phyloP scores from a whole-genome alignment of 2,113 vertebrate species.

The Boleophthalmus pectinirostris region DNA sequence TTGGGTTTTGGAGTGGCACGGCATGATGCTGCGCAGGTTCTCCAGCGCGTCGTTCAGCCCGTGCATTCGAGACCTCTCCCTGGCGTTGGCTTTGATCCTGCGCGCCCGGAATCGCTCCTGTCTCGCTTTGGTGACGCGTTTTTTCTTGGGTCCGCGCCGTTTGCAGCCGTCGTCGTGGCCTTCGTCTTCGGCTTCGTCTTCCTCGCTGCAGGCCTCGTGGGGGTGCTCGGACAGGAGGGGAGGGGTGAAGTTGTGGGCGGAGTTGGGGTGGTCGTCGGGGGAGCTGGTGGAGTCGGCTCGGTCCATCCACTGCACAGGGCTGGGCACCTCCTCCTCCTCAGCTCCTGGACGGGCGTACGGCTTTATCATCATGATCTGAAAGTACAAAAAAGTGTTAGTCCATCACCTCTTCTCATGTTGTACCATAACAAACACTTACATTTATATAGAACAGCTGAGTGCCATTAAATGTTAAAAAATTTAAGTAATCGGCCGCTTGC shows the following conservation, averaged over 20 bases:
- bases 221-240: slow-evolving; percentile 34
- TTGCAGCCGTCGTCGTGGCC: slow-evolving; percentile 84
- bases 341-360: slow-evolving; percentile 76
- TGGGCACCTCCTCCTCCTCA: slow-evolving; percentile 82
- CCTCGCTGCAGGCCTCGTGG: slow-evolving; percentile 76
- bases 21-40: slow-evolving; percentile 92
- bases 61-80: slow-evolving; percentile 93
- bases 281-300: slow-evolving; percentile 70
- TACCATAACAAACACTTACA: too few relatives aligned
- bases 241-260: slow-evolving; percentile 46
- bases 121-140: slow-evolving; percentile 94
- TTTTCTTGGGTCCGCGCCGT: slow-evolving; percentile 93
- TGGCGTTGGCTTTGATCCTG: slow-evolving; percentile 91
- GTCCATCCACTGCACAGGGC: slow-evolving; percentile 83
- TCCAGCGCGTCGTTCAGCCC: slow-evolving; percentile 94
- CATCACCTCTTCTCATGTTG: too few relatives aligned
- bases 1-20: slow-evolving; percentile 97
- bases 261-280: slow-evolving; percentile 73
- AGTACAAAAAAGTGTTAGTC: slow-evolving; percentile 12
- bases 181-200: slow-evolving; percentile 79
- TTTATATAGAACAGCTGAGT: too few relatives aligned
- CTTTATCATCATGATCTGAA: slow-evolving; percentile 85
- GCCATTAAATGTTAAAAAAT: too few relatives aligned
- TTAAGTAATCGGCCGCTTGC: too few relatives aligned
- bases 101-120: slow-evolving; percentile 89